Evolutionary conservation across 2,888 invertebrate species (phyloP).

Genomic region (Ditula angustiorana): DNA sequence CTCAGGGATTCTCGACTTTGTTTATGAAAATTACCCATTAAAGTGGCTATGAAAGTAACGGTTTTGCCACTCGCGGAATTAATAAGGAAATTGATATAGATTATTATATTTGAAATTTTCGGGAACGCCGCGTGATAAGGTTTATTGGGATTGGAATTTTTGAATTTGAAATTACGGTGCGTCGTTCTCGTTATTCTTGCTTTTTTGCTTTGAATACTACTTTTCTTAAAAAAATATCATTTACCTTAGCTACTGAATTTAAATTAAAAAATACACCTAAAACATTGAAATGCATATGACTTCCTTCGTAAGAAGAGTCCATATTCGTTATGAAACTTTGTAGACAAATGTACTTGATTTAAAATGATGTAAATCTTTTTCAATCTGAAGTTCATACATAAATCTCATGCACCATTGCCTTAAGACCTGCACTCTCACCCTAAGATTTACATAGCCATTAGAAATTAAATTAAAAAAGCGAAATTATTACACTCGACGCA

Average conservation of each 20-base stretch:
- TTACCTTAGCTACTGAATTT: too few species aligned
- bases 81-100: constrained; percentile 84
- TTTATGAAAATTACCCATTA: constrained; percentile 86
- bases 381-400: constrained; percentile 13
- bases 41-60: constrained; percentile 85
- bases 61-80: constrained; percentile 83
- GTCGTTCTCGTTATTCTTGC: not conserved
- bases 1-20: constrained; percentile 81
- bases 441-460: constrained; percentile 70
- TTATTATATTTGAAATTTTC: constrained; percentile 66
- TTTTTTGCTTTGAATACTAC: not conserved
- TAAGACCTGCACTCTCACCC: constrained; percentile 60
- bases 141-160: constrained; percentile 43
- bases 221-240: too few species aligned
- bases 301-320: too few species aligned
- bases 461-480: constrained; percentile 84
- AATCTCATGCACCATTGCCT: constrained; percentile 54
- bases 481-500: constrained; percentile 83
- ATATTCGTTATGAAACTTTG: too few species aligned
- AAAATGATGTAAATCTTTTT: not conserved
- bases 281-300: not conserved
- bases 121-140: constrained; percentile 40
- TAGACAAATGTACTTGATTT: not conserved
- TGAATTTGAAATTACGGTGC: constrained; percentile 1
- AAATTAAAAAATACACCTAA: not conserved